phyloP scores from a whole-genome alignment of 1,140 invertebrate species.

The Apolygus lucorum region DNA sequence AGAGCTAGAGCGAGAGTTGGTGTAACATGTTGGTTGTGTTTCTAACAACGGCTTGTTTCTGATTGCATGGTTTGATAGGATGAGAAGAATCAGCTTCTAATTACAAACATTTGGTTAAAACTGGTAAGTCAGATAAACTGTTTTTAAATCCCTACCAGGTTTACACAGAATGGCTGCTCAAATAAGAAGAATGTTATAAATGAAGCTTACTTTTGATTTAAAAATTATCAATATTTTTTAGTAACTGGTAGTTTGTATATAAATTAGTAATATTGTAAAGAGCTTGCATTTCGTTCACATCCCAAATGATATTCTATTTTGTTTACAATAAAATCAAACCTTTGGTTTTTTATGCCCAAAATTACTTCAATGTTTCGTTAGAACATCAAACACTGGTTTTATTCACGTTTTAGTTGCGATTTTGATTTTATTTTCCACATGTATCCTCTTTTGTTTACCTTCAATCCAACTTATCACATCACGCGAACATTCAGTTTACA shows the following conservation, averaged over 20 bases:
- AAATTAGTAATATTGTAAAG: conserved; percentile 22
- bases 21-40: conserved; percentile 30
- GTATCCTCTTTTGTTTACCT: not conserved
- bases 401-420: not conserved
- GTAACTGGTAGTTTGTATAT: conserved; percentile 26
- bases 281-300: conserved; percentile 23
- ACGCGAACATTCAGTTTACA: too few species aligned
- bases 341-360: not conserved
- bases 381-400: not conserved
- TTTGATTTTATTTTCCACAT: not conserved
- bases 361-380: not conserved
- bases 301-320: conserved; percentile 17
- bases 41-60: conserved; percentile 39
- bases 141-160: conserved; percentile 28
- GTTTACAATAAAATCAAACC: not conserved
- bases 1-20: conserved; percentile 26
- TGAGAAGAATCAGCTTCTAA: conserved; percentile 87
- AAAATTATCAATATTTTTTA: conserved; percentile 23
- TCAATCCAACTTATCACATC: not conserved
- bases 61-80: conserved; percentile 52
- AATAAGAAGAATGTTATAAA: conserved; percentile 24
- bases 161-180: conserved; percentile 30
- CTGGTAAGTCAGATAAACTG: conserved; percentile 51
- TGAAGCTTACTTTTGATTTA: conserved; percentile 22
- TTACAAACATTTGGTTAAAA: conserved; percentile 87